Percentiles rank a stretch among this genome's conserved stretches.
Conservation (phyloP, 2,797 vertebrate genomes). For the Oreonectes daqikongensis region DNA sequence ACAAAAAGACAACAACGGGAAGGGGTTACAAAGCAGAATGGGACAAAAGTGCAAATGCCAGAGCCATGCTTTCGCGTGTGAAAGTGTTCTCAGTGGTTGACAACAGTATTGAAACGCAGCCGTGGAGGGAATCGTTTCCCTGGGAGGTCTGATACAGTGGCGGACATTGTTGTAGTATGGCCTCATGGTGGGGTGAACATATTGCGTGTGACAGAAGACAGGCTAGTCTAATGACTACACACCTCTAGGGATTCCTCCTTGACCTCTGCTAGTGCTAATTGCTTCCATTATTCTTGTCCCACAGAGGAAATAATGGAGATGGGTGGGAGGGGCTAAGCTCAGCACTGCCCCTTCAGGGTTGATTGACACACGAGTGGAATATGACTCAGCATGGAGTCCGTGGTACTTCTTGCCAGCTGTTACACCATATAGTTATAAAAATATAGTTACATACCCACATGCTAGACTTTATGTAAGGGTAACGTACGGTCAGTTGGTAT, state of each 20-base stretch:
- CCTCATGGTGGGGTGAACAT: slow-evolving; percentile 37
- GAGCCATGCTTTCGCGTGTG: neutral
- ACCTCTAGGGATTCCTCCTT: slow-evolving; percentile 65
- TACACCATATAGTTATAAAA: neutral
- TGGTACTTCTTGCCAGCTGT: neutral
- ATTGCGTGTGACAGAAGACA: slow-evolving; percentile 57
- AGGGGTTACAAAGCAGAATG: slow-evolving; percentile 29
- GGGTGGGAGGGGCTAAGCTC: slow-evolving; percentile 7
- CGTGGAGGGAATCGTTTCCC: slow-evolving; percentile 8
- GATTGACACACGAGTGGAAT: slow-evolving; percentile 5
- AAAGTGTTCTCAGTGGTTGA: neutral
- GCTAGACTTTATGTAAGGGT: neutral
- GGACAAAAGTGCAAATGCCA: slow-evolving; percentile 15
- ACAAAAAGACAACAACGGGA: slow-evolving; percentile 35
- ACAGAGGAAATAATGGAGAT: slow-evolving; percentile 22
- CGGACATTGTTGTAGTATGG: slow-evolving; percentile 12
- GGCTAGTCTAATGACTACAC: slow-evolving; percentile 66
- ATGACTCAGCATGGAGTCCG: neutral
- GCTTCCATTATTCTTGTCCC: slow-evolving; percentile 51
- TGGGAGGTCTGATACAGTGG: slow-evolving; percentile 28
- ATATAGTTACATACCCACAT: neutral
- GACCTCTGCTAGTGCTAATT: slow-evolving; percentile 69
- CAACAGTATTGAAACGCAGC: neutral
- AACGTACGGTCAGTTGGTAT: no score
- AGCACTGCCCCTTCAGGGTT: neutral